Evolutionary conservation across 2,797 vertebrate genomes (phyloP), one percentile per base, ranked within the genome.

Genomic region (Hyperoplus lanceolatus): DNA sequence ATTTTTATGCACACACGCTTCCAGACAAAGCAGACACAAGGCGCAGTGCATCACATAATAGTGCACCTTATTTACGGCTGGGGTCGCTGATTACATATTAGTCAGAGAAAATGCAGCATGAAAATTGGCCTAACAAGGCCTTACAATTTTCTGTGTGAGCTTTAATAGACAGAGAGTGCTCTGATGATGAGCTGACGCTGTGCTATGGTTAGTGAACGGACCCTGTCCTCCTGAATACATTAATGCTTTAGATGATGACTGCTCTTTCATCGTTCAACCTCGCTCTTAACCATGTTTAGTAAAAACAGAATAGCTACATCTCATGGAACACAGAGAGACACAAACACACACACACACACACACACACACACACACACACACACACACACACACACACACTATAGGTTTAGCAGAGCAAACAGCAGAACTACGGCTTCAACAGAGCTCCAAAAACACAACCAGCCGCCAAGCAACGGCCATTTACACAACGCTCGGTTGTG

Each of bases 141-240:
- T 79, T 77, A 68, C 80, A 65, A 79, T 73, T 66, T 60, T 82
- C 81, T 80, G 56, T 53, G 75, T 79, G 63, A 77, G 70, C 90
- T 70, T 58, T 93, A 94, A 93, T 93, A 82, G 87, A 79, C 77
- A 70, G 51, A 91, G 86, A 93, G 93, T 93, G 90, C 90, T 87
- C 79, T 42, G 69, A 73, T 83, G 67, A 92, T 90, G 84, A 80
- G 75, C 72, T 77, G 49, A 59, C 45, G 15, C 88, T 86, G 65
- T 51, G 65, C 54, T 76, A 75, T 81, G 66, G 62, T 86, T 83
- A 83, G 69, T 58, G 81, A 75, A 70, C 18, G 3, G 72, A 77
- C 57, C 29, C 59, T 57, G 68, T 75, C 66, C 76, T 59, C 78
- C 75, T 54, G 75, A 75, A 76, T 51, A 78, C 77, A 68, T 80